Conservation (phyloP, 2,888 invertebrate species). For the Hydriomena furcata region DNA sequence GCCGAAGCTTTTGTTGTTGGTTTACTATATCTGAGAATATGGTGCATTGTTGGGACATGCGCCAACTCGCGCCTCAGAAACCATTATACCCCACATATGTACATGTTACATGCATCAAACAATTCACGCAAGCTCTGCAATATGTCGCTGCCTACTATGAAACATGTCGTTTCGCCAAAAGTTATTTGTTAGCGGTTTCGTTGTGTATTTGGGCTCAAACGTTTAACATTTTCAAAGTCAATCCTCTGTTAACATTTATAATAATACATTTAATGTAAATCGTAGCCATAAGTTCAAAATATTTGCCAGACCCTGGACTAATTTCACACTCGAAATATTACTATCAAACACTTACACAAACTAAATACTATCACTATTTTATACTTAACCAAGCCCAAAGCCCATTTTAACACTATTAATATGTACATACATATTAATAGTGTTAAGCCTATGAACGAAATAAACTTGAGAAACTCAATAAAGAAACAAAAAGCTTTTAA, state of each 20-base stretch:
- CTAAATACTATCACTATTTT: no score
- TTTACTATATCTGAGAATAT: slow-evolving; percentile 32
- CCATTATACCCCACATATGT: slow-evolving; percentile 13
- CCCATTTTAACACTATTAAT: no score
- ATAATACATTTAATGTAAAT: no score
- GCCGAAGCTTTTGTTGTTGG: slow-evolving; percentile 34
- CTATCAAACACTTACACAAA: no score
- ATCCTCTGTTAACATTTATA: slow-evolving; percentile 6
- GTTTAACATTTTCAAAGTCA: slow-evolving; percentile 12
- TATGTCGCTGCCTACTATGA: slow-evolving; percentile 12
- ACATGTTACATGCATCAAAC: slow-evolving; percentile 16
- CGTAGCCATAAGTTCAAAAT: no score
- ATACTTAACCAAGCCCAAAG: no score
- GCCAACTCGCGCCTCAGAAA: slow-evolving; percentile 25
- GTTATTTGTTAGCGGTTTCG: slow-evolving; percentile 13
- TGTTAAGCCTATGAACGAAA: no score
- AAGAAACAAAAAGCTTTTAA: no score
- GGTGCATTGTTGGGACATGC: slow-evolving; percentile 33
- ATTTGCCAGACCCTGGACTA: no score
- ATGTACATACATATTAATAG: no score
- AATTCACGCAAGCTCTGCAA: slow-evolving; percentile 23
- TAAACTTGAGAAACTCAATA: no score
- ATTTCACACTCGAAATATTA: no score
- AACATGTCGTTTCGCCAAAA: slow-evolving; percentile 18
- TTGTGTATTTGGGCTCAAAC: slow-evolving; percentile 6